These are phyloP conservation scores for Chironomus tentans DNA, from an alignment of 2,888 invertebrate genomes.

Conservation along the genomic window DNA sequence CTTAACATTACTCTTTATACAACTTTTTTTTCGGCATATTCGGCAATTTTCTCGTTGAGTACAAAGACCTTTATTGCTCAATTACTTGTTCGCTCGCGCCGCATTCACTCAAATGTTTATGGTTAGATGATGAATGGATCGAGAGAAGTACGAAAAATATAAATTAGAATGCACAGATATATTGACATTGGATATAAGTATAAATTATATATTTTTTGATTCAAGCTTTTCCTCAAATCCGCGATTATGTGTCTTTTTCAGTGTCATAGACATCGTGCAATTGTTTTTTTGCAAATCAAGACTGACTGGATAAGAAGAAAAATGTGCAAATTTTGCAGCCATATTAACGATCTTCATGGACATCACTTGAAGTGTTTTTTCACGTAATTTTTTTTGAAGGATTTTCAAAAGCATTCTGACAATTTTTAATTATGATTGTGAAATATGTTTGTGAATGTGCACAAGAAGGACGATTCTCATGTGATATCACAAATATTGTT, in stretches of 20 bases:
- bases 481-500: too few relatives aligned
- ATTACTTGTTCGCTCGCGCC: neutral
- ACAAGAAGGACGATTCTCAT: too few relatives aligned
- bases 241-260: neutral
- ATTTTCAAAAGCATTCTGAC: neutral
- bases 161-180: neutral
- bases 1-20: neutral
- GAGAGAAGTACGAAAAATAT: too few relatives aligned
- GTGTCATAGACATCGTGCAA: neutral
- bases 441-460: too few relatives aligned
- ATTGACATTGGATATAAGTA: neutral
- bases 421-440: too few relatives aligned
- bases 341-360: neutral
- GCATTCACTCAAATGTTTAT: neutral
- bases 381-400: neutral
- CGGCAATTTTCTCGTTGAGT: neutral
- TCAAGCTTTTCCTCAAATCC: too few relatives aligned
- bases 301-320: neutral
- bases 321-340: neutral
- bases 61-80: conserved; percentile 4
- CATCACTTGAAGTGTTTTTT: neutral
- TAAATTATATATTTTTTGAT: too few relatives aligned
- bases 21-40: neutral
- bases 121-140: too few relatives aligned
- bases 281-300: neutral